Evolutionary conservation across 2,113 vertebrate genomes (phyloP).

Genomic region (Capreolus pygargus): DNA sequence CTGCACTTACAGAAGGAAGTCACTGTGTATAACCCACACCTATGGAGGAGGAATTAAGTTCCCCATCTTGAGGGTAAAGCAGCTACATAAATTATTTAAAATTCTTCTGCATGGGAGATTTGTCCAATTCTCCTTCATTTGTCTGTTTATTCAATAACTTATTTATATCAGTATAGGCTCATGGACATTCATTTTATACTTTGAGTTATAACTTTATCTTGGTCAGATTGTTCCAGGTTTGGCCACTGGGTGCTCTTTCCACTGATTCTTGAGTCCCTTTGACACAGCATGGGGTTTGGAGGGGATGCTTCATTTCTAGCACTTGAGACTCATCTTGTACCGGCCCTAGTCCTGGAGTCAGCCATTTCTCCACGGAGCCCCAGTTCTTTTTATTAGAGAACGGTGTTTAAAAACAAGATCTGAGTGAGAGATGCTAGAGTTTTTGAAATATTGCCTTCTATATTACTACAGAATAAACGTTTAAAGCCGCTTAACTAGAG

Average conservation of each 20-base stretch:
- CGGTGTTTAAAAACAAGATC: neutral
- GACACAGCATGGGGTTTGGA: neutral
- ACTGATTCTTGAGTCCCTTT: neutral
- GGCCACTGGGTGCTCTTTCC: neutral
- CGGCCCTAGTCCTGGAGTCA: neutral
- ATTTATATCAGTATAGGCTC: neutral
- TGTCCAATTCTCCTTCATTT: neutral
- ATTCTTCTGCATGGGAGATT: neutral
- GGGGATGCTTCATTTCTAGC: neutral
- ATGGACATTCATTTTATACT: neutral
- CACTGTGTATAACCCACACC: neutral
- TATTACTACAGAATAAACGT: neutral
- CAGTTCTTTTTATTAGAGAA: neutral
- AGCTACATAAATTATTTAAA: neutral
- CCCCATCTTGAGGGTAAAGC: neutral
- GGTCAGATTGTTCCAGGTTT: neutral
- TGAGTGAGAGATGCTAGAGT: neutral
- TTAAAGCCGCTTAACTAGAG: neutral
- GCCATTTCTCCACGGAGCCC: neutral
- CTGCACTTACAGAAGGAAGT: neutral
- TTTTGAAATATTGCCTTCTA: neutral
- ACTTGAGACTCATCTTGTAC: neutral
- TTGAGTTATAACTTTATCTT: neutral
- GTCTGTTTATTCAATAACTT: neutral
- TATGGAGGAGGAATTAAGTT: neutral